These are phyloP conservation scores for Zygogramma bicolorata DNA, from an alignment of 2,888 invertebrate species.

Conservation along the genomic window DNA sequence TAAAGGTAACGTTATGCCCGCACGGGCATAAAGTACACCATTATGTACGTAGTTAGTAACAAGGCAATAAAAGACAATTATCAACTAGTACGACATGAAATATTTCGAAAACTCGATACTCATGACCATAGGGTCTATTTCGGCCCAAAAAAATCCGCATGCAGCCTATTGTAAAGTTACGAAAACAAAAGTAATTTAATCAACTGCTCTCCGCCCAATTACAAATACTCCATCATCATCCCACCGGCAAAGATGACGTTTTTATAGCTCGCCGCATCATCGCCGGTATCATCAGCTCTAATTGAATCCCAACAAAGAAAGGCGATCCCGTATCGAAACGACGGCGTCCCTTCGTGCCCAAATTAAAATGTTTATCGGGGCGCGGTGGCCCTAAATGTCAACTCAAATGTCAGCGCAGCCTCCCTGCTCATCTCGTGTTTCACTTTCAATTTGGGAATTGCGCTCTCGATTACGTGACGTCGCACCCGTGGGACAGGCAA, in stretches of 20 bases:
- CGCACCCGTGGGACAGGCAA: constrained; percentile 53
- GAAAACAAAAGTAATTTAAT: no score
- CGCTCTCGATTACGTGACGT: constrained; percentile 43
- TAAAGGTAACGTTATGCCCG: no score
- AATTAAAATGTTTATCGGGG: constrained; percentile 47
- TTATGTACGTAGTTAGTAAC: no score
- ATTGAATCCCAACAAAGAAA: constrained; percentile 37
- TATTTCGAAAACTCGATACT: no score
- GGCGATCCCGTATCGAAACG: constrained; percentile 34
- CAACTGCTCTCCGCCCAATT: no score
- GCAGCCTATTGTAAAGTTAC: no score
- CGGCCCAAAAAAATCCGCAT: no score
- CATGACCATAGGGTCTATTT: no score
- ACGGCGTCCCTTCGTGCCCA: constrained; percentile 37
- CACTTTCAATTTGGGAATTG: constrained; percentile 57
- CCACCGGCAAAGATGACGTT: not conserved
- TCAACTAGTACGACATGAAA: no score
- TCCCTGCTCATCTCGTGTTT: constrained; percentile 52
- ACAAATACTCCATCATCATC: no score
- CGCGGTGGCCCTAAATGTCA: constrained; percentile 57
- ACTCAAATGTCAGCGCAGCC: constrained; percentile 55
- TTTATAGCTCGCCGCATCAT: constrained; percentile 2
- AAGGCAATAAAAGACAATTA: no score
- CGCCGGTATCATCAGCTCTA: constrained; percentile 26
- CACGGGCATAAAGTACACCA: no score